Evolutionary conservation across 2,113 vertebrate genomes (phyloP).

Genomic region (Sylvilagus bachmani): DNA sequence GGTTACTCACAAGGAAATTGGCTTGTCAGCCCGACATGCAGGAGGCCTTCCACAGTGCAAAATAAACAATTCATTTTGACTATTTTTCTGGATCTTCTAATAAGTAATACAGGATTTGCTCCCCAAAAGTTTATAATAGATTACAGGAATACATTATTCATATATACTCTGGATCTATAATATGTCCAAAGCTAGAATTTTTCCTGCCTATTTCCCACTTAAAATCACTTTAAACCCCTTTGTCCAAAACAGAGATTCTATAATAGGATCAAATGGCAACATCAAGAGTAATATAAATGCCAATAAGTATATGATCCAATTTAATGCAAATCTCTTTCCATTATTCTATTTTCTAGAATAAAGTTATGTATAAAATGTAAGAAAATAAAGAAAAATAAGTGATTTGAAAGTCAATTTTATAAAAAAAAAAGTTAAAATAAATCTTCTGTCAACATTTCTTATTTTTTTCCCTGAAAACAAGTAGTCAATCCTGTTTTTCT

Average conservation of each 20-base stretch:
- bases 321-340: conserved; percentile 59
- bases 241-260: conserved; percentile 33
- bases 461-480: conserved; percentile 20
- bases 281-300: conserved; percentile 56
- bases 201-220: not conserved
- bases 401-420: conserved; percentile 55
- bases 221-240: conserved; percentile 42
- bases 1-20: not conserved
- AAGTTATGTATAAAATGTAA: conserved; percentile 52
- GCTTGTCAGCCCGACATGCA: not conserved
- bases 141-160: not conserved
- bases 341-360: conserved; percentile 62
- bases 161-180: not conserved
- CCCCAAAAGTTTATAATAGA: not conserved
- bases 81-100: not conserved
- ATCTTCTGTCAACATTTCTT: not conserved
- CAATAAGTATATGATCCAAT: not conserved
- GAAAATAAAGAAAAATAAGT: conserved; percentile 42
- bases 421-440: conserved; percentile 48
- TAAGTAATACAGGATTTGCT: not conserved
- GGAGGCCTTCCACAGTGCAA: not conserved
- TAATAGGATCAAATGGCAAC: conserved; percentile 41
- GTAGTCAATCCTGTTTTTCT: not conserved
- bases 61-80: not conserved
- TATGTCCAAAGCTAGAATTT: not conserved